Evolutionary conservation across 2,797 vertebrate genomes (phyloP).

Genomic region (Tolypeutes matacus): DNA sequence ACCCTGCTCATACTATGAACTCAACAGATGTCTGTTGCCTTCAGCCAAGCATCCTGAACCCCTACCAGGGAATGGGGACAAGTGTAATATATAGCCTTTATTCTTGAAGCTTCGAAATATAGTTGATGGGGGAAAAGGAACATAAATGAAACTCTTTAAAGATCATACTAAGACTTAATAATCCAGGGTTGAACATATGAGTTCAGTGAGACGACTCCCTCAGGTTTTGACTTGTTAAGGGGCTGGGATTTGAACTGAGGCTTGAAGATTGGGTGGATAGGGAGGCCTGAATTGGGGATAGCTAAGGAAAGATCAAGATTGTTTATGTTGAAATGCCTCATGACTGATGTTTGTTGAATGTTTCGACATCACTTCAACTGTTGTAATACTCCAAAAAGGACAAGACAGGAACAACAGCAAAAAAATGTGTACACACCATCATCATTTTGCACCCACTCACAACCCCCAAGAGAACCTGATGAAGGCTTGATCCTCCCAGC

Average conservation of each 20-base stretch:
- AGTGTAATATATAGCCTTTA: not conserved
- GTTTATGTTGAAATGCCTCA: not conserved
- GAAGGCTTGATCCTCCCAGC: not conserved
- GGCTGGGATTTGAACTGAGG: not conserved
- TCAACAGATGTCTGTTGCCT: conserved; percentile 2
- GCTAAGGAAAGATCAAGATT: not conserved
- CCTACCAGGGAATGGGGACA: not conserved
- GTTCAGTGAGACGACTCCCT: not conserved
- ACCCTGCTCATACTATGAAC: not conserved
- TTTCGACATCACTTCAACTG: not conserved
- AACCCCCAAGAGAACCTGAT: not conserved
- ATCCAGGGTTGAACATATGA: not conserved
- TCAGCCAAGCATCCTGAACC: not conserved
- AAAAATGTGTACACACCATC: not conserved
- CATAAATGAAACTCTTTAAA: not conserved
- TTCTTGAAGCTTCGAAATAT: not conserved
- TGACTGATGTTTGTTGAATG: not conserved
- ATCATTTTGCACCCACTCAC: not conserved
- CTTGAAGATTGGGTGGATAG: not conserved
- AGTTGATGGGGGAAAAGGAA: not conserved
- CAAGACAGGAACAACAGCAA: not conserved
- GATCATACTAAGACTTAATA: not conserved
- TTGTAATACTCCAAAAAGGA: not conserved
- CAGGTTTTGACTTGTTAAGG: not conserved
- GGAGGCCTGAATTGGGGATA: not conserved